Percentiles rank a stretch among this genome's conserved stretches.
Evolutionary conservation across 2,888 invertebrate species (phyloP).

Genomic region (Drosophila merina): DNA sequence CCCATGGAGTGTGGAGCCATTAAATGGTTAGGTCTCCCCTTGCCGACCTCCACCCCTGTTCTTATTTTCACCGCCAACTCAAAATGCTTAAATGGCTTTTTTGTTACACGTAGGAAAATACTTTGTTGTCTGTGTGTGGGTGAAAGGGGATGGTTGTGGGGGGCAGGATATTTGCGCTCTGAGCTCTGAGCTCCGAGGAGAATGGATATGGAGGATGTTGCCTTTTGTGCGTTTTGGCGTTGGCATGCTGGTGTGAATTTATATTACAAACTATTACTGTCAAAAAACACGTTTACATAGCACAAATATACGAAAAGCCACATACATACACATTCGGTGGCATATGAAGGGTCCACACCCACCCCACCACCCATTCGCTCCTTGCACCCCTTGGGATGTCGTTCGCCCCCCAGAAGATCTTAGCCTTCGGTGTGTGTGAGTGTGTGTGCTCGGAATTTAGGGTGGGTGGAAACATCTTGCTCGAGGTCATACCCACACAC

Average conservation of each 20-base stretch:
- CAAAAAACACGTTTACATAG: slow-evolving; percentile 81
- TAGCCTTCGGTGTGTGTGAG: slow-evolving; percentile 23
- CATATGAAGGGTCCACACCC: slow-evolving; percentile 19
- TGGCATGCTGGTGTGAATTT: slow-evolving; percentile 75
- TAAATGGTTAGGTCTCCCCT: slow-evolving; percentile 76
- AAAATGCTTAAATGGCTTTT: slow-evolving; percentile 80
- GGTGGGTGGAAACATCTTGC: slow-evolving; percentile 49
- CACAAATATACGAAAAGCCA: slow-evolving; percentile 65
- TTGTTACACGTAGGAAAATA: slow-evolving; percentile 80
- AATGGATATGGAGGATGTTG: slow-evolving; percentile 18
- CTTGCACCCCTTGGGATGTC: slow-evolving; percentile 54
- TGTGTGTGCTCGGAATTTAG: slow-evolving; percentile 35
- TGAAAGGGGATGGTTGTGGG: slow-evolving; percentile 1
- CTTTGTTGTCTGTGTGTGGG: slow-evolving; percentile 69
- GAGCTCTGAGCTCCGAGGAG: slow-evolving; percentile 4
- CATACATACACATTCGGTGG: slow-evolving; percentile 25
- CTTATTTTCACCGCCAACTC: slow-evolving; percentile 58
- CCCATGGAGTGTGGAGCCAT: slow-evolving; percentile 61
- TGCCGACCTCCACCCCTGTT: slow-evolving; percentile 34
- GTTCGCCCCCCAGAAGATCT: slow-evolving; percentile 28
- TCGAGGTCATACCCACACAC: slow-evolving; percentile 34
- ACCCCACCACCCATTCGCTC: slow-evolving; percentile 7
- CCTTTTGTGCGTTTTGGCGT: slow-evolving; percentile 64
- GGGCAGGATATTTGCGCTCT: background rate
- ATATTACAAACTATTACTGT: slow-evolving; percentile 81